Base-by-base conservation (phyloP, 2,888 invertebrate species). In the Apodemia duryi region DNA sequence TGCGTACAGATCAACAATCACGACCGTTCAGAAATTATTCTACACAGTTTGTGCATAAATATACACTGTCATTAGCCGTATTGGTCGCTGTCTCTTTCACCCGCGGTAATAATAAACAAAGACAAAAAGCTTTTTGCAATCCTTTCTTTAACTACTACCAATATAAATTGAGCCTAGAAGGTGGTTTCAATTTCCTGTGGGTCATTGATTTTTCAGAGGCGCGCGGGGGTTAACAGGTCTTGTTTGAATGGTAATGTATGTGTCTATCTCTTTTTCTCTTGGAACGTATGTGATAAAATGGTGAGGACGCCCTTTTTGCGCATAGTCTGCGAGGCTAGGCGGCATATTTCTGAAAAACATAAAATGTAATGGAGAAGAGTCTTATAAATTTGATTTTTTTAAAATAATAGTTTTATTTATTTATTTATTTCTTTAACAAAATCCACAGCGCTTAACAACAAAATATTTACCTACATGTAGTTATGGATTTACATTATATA, bases 281-380 rank as follows among this genome's bases (percentile, higher is more conserved):
- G 85, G 85, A 80, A 84, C 86, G 89, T 88, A 88, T 88, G 88
- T 84, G 88, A 84, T 84, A 83, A 85, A 85, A 84, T 79, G 83
- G 82, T 83, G 80, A 84, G 84, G 88, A 86, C 86, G 85, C 82
- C 87, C 89, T 91, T 91, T 91, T 91, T 91, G 91, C 87, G 85
- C 81, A 82, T 85, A 84, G 91, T 91, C 91, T 91, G 89, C 85
- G 76, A 82, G 85, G 84, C 88, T 88, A 89, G 89, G 85, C 88
- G 86, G 90, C 89, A 91, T 87, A 91, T 89, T 89, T 90, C 82
- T 79, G 77, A 67, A 66, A 82, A 70, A 81, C 76, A 85, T 1
- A 9, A 75, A 71, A 13, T 41, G 49, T 2, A 0, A 7, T 75
- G 66, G 87, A 89, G 86, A 49, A 6, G 72, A 6, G 41, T 71